Base-by-base conservation (phyloP, 2,888 invertebrate genomes). In the Chloromyia formosa region DNA sequence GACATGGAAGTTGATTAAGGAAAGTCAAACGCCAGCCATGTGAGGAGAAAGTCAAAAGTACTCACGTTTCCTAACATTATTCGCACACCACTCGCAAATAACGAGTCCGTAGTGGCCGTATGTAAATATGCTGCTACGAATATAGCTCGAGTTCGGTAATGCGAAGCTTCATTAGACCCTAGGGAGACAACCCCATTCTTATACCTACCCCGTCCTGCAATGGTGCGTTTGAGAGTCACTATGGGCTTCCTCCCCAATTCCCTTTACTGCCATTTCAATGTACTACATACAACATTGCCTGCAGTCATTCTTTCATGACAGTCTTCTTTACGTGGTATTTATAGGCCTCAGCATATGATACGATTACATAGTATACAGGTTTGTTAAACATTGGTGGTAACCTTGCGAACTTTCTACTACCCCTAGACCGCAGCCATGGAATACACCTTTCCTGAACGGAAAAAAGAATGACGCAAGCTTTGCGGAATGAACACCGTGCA, bases 161-260 rank as follows among this genome's bases (percentile, higher is more conserved):
- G 45, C 49, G 45, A 66, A 45, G 66, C 66, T 66, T 66, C 66
- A 66, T 66, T 66, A 49, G 45, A 22, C 66, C 66, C 66, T 45
- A 10, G 49, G 16, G 49, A 66, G 66, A 49, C 49, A 22, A 40
- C 27, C 16, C 45, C 45, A 35, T 18, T 10, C 66, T n/a, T 49
- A n/a, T 49, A n/a, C 66, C 14, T 49, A 1, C 66, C 62, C 10
- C 2, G 14, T 14, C 2, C 35, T 14, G 27, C 42, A 35, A 35
- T 35, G 5, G 40, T 42, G 14, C 18, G 16, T 14, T n/a, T n/a
- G n/a, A n/a, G n/a, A n/a, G n/a, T n/a, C n/a, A n/a, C n/a, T n/a
- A n/a, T 16, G 9, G 10, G 18, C 10, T 10, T 62, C 20, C 62
- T 42, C 23, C 16, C 18, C 62, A 20, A n/a, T 62, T 40, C 12